phyloP scores from a whole-genome alignment of 2,797 vertebrate genomes.

The Cryptoprocta ferox region DNA sequence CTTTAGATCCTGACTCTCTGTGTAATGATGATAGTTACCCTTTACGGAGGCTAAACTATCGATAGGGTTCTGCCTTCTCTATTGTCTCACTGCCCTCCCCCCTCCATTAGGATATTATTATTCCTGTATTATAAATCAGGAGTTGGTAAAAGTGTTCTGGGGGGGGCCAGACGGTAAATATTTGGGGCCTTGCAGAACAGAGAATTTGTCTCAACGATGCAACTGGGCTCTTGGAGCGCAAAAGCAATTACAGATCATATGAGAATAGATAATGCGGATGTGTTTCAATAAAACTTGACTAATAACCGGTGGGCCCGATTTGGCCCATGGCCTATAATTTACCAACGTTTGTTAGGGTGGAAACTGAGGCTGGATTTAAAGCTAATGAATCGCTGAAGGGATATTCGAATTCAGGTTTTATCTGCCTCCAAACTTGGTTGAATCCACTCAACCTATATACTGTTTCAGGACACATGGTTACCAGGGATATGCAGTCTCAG shows the following conservation, averaged over 20 bases:
- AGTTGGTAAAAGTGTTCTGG: not conserved
- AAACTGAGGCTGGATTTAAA: not conserved
- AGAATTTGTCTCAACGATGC: not conserved
- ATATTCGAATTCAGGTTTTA: not conserved
- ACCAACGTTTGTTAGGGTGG: not conserved
- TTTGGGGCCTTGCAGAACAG: not conserved
- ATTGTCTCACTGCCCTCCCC: not conserved
- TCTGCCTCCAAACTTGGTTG: not conserved
- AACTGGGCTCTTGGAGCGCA: rapidly evolving
- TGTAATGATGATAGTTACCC: not conserved
- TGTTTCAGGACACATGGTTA: not conserved
- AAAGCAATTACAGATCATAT: not conserved
- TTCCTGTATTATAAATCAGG: not conserved
- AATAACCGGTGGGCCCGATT: not conserved
- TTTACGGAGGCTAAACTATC: not conserved
- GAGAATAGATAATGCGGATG: not conserved
- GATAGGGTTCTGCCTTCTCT: not conserved
- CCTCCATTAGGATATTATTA: not conserved
- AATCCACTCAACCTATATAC: not conserved
- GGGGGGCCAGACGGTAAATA: not conserved
- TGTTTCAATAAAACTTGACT: not conserved
- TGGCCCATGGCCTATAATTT: not conserved
- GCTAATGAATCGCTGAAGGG: not conserved
- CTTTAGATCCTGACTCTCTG: not conserved
- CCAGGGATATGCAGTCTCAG: not conserved